Base-by-base conservation (phyloP, 2,888 invertebrate species). In the Copidosoma aretas region DNA sequence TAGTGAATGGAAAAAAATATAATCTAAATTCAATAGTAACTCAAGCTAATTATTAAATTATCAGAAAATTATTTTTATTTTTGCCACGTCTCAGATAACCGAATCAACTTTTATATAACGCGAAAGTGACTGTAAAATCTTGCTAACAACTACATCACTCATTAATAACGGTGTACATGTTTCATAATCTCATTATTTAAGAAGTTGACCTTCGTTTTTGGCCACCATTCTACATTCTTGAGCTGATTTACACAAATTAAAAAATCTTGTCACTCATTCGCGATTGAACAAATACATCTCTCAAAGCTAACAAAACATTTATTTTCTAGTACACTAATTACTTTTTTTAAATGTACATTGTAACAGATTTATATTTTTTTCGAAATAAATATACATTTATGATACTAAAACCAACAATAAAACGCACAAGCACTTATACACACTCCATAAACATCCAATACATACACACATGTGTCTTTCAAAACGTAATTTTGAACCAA, bases 191-290 rank as follows among this genome's bases (percentile, higher is more conserved):
- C 79, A 80, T 81, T 79, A 25, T 61, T 92, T 92, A 92, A 93
- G 93, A 93, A 94, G 93, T 93, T 93, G 93, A 93, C 93, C 92
- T 92, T 93, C 93, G 92, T 93, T 93, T 91, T 91, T 91, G 91
- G 91, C 92, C 91, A 91, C 91, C 91, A 90, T 91, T 90, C 89
- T 87, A 88, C 89, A 2, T 41, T 49, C 5, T 1, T 54, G 32
- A 43, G 24, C 2, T 17, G 17, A 22, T 63, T 25, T 21, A 22
- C 56, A 14, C 49, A 22, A 22, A n/a, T 53, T 32, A 14, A 10
- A 60, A 58, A 0, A 53, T 59, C 1, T 21, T 12, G 1, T 1
- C 25, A 43, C 22, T 54, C 51, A 60, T 19, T 57, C 41, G 51
- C 32, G 24, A 51, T 39, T 24, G 52, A 52, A 59, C 32, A 24